Evolutionary conservation across 2,888 invertebrate genomes (phyloP), one percentile per base, ranked within the genome.

Genomic region (Lepidocyrtinus sp.): DNA sequence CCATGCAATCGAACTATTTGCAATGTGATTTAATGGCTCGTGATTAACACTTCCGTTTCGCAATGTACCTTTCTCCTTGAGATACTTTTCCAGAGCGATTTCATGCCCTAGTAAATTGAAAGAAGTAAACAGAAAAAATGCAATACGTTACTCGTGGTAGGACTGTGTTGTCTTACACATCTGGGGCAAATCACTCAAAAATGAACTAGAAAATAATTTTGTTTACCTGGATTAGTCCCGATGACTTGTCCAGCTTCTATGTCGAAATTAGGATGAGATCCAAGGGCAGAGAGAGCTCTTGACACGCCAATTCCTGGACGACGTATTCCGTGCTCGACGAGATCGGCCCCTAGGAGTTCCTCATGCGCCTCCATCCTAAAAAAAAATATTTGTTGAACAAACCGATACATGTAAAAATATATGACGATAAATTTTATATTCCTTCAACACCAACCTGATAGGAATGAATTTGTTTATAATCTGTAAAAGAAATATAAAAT

Each of bases 301-400:
- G 87, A 87, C 1, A 89, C 87, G 0, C 89, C 89, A 2, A 87
- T 87, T 3, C 87, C 87, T 25, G 84, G 75, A 87, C 96, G 95
- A 64, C 93, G 91, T 9, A 81, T 81, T 15, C 75, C 91, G 88
- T 97, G 97, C 88, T 97, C 97, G 1, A 94, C 93, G 36, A 96
- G 90, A 89, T 97, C 97, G 0, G 97, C 96, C 0, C 97, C 97
- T 15, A 97, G 89, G 63, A 96, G 89, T 89, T 97, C 97, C 69
- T 87, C 94, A 87, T 95, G 93, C 0, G 93, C 92, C 75, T 93
- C 92, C 96, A 97, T 95, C 15, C 97, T 91, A 81, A n/a, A n/a
- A n/a, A n/a, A n/a, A n/a, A n/a, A n/a, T n/a, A n/a, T n/a, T n/a
- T n/a, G n/a, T n/a, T n/a, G n/a, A n/a, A n/a, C n/a, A n/a, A n/a